A percentile compares a stretch with the other conserved stretches of the same genome.
Evolutionary conservation across 2,113 vertebrate genomes (phyloP).

Genomic region (Perognathus longimembris): DNA sequence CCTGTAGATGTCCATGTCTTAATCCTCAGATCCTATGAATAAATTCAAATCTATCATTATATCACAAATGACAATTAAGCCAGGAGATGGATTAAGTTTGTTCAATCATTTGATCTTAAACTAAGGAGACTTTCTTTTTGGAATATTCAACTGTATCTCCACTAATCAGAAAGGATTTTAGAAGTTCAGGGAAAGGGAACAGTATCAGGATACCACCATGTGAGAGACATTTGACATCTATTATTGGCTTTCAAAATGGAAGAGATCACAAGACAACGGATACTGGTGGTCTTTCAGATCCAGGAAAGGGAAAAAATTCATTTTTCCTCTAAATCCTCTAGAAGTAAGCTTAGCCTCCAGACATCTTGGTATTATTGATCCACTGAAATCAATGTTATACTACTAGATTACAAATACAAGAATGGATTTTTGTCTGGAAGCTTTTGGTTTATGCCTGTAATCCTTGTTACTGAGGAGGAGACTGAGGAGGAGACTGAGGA

Average conservation of each 20-base stretch:
- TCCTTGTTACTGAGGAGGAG: no score
- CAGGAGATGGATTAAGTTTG: background rate
- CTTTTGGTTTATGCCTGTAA: no score
- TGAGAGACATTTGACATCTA: background rate
- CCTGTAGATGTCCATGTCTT: background rate
- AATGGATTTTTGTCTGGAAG: no score
- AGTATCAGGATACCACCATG: background rate
- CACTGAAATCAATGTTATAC: background rate
- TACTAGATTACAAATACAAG: no score
- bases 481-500: no score
- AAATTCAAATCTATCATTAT: background rate
- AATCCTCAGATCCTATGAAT: background rate
- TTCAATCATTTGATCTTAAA: background rate
- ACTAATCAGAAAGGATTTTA: background rate
- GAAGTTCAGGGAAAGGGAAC: background rate
- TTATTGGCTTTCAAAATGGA: background rate
- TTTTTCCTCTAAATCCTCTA: background rate
- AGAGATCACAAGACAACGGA: background rate
- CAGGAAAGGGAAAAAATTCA: background rate
- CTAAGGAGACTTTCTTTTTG: background rate
- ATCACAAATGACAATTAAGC: background rate
- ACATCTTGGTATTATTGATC: background rate
- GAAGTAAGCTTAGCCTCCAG: background rate
- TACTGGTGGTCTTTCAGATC: background rate
- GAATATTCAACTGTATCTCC: background rate